A percentile compares a stretch with the other conserved stretches of the same genome.
Conservation (phyloP, 2,113 vertebrate genomes). For the Xenopus borealis region DNA sequence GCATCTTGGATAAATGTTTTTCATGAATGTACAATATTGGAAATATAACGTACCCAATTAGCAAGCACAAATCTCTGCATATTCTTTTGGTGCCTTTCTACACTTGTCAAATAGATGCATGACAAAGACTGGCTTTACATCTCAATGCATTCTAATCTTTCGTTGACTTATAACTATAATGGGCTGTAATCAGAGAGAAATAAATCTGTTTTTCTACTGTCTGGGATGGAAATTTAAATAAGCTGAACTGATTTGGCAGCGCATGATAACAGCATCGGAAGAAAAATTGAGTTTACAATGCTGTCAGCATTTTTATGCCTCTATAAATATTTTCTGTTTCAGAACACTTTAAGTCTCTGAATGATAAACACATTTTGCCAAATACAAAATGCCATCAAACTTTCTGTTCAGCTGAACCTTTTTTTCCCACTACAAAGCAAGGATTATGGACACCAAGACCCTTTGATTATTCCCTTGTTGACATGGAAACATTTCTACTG, state of each 20-base stretch:
- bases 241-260: constrained; percentile 31
- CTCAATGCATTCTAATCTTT: constrained; percentile 36
- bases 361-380: constrained; percentile 12
- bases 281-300: constrained; percentile 38
- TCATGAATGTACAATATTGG: constrained; percentile 4
- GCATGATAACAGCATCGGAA: constrained; percentile 25
- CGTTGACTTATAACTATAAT: constrained; percentile 38
- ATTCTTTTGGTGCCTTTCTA: constrained; percentile 15
- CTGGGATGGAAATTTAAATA: constrained; percentile 41
- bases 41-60: constrained; percentile 9
- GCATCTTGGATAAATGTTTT: background rate
- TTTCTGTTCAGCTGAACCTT: background rate
- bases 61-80: constrained; percentile 11
- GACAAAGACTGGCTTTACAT: constrained; percentile 18
- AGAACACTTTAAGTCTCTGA: constrained; percentile 14
- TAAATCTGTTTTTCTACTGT: constrained; percentile 38
- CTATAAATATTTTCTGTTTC: constrained; percentile 34
- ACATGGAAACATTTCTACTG: too few relatives aligned
- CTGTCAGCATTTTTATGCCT: constrained; percentile 33
- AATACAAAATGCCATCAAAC: constrained; percentile 16
- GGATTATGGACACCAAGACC: background rate
- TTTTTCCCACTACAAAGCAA: background rate
- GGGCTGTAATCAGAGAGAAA: constrained; percentile 41
- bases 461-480: too few relatives aligned
- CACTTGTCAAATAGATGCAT: constrained; percentile 39